Percentiles rank a stretch among this genome's conserved stretches.
These are phyloP conservation scores for Hemibagrus wyckioides DNA, from an alignment of 2,113 vertebrate species.

Conservation along the genomic window DNA sequence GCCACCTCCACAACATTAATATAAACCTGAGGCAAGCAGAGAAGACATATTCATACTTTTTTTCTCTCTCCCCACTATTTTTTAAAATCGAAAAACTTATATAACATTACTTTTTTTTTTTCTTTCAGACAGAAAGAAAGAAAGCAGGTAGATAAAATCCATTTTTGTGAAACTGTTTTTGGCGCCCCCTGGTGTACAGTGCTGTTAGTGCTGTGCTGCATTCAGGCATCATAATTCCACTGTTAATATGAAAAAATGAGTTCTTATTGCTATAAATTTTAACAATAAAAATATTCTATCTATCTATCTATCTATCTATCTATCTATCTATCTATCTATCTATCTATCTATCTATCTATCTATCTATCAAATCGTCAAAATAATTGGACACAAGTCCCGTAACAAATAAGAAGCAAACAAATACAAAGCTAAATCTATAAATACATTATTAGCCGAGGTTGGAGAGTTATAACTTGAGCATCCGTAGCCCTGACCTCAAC, in stretches of 20 bases:
- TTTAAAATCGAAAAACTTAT: not conserved
- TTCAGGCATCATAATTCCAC: not conserved
- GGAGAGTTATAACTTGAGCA: not conserved
- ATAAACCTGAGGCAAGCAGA: not conserved
- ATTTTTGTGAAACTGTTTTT: not conserved
- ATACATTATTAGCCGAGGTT: not conserved
- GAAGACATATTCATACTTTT: not conserved
- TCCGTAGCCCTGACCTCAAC: not conserved
- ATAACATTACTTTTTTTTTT: too few relatives aligned
- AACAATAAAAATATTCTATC: not conserved
- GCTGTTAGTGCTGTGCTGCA: conserved; percentile 1
- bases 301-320: not conserved
- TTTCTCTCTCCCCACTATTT: not conserved
- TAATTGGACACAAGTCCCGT: not conserved
- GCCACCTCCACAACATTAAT: not conserved
- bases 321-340: conserved; percentile 2
- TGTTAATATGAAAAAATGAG: not conserved
- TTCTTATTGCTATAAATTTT: not conserved
- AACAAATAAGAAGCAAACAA: not conserved
- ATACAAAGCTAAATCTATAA: not conserved
- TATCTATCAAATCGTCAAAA: not conserved
- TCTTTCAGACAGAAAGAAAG: too few relatives aligned
- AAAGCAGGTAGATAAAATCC: not conserved
- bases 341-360: not conserved
- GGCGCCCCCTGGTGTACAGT: not conserved